Conservation (phyloP, 2,888 invertebrate species). For the Trachelus stipa region DNA sequence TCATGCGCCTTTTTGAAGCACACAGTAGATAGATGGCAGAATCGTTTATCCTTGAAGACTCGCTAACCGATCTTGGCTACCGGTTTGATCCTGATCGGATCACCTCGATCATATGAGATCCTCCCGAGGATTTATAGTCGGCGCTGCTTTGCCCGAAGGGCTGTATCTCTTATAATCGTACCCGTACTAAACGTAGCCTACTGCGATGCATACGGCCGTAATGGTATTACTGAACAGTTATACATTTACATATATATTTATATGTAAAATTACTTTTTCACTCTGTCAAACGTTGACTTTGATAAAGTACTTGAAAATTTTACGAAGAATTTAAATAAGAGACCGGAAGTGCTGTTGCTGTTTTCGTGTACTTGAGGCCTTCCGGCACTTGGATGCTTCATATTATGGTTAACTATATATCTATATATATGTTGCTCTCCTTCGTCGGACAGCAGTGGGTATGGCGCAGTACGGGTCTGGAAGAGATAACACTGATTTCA, state of each 20-base stretch:
- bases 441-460: not conserved
- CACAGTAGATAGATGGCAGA: not conserved
- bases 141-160: not conserved
- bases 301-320: not conserved
- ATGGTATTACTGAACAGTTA: not conserved
- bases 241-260: slow-evolving; percentile 6
- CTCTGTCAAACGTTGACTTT: slow-evolving; percentile 23
- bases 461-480: slow-evolving; percentile 41
- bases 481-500: slow-evolving; percentile 64
- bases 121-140: not conserved
- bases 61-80: not conserved
- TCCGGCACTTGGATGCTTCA: slow-evolving; percentile 27
- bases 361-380: slow-evolving; percentile 24
- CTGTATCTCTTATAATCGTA: not conserved
- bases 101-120: not conserved
- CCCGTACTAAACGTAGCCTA: not conserved
- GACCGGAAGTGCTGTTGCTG: not conserved
- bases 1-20: not conserved
- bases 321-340: not conserved
- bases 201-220: not conserved
- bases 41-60: not conserved
- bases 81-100: not conserved
- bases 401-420: slow-evolving; percentile 34
- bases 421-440: not conserved
- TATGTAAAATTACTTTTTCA: slow-evolving; percentile 58